Evolutionary conservation across 2,888 invertebrate genomes (phyloP), one percentile per base, ranked within the genome.

Genomic region (Polietes domitor): DNA sequence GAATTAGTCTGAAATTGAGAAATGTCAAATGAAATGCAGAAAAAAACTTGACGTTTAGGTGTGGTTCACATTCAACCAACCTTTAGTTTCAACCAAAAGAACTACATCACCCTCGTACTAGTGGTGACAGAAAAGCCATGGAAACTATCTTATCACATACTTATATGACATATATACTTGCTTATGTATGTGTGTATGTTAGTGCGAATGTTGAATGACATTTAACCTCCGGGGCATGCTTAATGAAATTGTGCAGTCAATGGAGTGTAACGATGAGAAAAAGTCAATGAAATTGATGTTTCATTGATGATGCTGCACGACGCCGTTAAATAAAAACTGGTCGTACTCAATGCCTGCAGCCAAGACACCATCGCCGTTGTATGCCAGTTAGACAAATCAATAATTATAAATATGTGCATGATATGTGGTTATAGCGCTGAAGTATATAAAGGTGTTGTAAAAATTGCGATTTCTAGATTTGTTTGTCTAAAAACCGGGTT

Each of bases 241-340:
- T 90, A 90, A 90, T 90, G 90, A 90, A 90, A 90, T 90, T 90
- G 90, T 90, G 90, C 90, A 90, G 87, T 90, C 90, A 90, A 90
- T 90, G 88, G 89, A 89, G 90, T 88, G 90, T 90, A 90, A 90
- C 89, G 90, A 90, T 90, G 90, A 88, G 88, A 89, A 90, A 83
- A 90, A 90, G 89, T 90, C 90, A 90, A 90, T 90, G 89, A 90
- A 90, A 90, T 89, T 90, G 90, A 90, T 89, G 90, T 89, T 86
- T 83, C 86, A 86, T 80, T 86, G 84, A 85, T 85, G 87, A 85
- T 85, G 85, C 80, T 80, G 72, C 77, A 80, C 37, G 65, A 9
- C 21, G 21, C 19, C 41, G 65, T 63, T 32, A n/a, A 32, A 17
- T 15, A 32, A 32, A 63, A 50, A 58, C 37, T 10, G 53, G n/a